Percentiles rank a stretch among this genome's conserved stretches.
Conservation (phyloP, 2,797 vertebrate genomes). For the Rhynchotus rufescens region DNA sequence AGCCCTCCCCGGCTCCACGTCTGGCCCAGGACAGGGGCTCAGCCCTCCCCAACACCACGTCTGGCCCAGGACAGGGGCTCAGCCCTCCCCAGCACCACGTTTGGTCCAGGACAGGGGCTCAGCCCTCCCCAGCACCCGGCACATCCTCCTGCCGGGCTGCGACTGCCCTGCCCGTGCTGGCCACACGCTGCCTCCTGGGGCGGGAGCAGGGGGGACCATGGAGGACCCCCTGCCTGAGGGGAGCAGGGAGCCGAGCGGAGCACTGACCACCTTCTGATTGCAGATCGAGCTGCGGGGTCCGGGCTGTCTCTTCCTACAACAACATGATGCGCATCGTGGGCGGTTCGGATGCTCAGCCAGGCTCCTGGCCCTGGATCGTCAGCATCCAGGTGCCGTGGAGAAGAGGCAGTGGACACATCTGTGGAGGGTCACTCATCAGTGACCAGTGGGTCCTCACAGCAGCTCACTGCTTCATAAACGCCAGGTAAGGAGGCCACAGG, state of each 20-base stretch:
- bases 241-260: background rate
- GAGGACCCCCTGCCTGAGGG: background rate
- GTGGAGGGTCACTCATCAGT: conserved; percentile 50
- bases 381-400: conserved; percentile 42
- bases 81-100: too few species aligned
- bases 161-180: background rate
- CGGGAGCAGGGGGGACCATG: background rate
- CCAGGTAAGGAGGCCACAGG: background rate
- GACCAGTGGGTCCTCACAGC: conserved; percentile 63
- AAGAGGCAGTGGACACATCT: background rate
- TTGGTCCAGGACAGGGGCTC: background rate
- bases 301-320: background rate
- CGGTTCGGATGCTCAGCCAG: background rate
- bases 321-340: rapidly evolving
- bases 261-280: background rate
- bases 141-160: background rate
- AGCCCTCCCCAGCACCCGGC: background rate
- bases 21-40: too few species aligned
- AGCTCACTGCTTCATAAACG: conserved; percentile 40
- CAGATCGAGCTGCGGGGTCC: conserved; percentile 41
- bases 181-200: background rate
- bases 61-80: too few species aligned
- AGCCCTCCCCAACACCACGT: too few species aligned
- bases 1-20: too few species aligned
- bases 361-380: conserved; percentile 69